Evolutionary conservation across 2,797 vertebrate species (phyloP).

Genomic region (Diplodus sargus): DNA sequence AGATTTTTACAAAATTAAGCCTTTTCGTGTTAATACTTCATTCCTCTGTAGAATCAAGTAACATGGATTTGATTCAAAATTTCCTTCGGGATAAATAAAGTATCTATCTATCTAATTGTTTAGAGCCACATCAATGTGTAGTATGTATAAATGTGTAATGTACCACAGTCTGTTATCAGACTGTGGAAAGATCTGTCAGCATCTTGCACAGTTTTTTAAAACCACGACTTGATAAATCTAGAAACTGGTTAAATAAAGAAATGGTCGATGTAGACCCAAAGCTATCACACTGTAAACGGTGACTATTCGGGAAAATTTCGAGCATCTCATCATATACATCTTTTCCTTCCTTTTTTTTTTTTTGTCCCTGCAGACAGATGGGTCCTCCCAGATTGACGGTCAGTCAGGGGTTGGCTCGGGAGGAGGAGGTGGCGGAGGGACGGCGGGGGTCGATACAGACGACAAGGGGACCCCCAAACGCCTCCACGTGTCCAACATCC

Average conservation of each 20-base stretch:
- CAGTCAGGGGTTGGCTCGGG: slow-evolving; percentile 86
- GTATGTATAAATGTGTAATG: too few relatives aligned
- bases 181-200: background rate
- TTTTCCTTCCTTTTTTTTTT: slow-evolving; percentile 22
- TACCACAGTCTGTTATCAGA: too few relatives aligned
- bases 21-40: too few relatives aligned
- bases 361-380: slow-evolving; percentile 90
- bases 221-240: background rate
- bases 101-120: too few relatives aligned
- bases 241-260: too few relatives aligned
- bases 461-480: slow-evolving; percentile 97
- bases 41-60: too few relatives aligned
- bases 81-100: too few relatives aligned
- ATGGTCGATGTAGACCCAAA: too few relatives aligned
- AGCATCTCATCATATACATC: slow-evolving; percentile 8
- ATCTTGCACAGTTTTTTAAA: background rate
- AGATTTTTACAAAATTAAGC: too few relatives aligned
- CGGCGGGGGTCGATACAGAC: slow-evolving; percentile 86
- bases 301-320: background rate
- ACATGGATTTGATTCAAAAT: too few relatives aligned
- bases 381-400: slow-evolving; percentile 92
- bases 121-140: too few relatives aligned
- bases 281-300: too few relatives aligned
- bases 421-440: slow-evolving; percentile 80
- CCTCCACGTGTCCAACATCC: slow-evolving; percentile 99